Percentiles rank a stretch among this genome's conserved stretches.
Evolutionary conservation across 2,888 invertebrate species (phyloP).

Genomic region (Yponomeuta plumbellus): DNA sequence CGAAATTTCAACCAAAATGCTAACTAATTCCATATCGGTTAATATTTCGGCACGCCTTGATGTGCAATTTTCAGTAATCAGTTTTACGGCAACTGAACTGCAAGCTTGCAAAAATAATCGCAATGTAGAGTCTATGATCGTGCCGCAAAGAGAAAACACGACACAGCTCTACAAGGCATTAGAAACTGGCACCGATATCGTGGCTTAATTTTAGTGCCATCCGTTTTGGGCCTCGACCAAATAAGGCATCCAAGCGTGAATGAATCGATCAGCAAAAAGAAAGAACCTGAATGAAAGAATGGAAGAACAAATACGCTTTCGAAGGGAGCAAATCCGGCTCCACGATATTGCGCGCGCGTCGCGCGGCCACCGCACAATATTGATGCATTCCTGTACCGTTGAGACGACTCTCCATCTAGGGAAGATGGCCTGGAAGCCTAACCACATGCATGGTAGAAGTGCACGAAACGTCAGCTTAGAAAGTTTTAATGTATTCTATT

Average conservation of each 20-base stretch:
- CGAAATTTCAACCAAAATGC: background rate
- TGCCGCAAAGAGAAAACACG: background rate
- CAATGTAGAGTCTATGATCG: background rate
- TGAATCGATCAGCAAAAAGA: background rate
- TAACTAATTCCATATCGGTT: no score
- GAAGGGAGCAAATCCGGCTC: background rate
- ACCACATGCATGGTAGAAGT: background rate
- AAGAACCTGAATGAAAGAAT: background rate
- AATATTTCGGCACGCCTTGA: background rate
- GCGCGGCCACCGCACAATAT: conserved; percentile 37
- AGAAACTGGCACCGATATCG: background rate
- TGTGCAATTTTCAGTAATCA: background rate
- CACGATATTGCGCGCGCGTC: background rate
- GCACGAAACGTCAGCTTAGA: background rate
- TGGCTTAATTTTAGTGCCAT: background rate
- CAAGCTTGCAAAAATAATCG: background rate
- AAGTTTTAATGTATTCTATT: background rate
- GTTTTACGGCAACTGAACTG: background rate
- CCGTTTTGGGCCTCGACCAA: background rate
- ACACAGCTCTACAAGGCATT: background rate
- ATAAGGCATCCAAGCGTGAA: background rate
- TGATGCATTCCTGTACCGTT: conserved; percentile 53
- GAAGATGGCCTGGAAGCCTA: conserved; percentile 28
- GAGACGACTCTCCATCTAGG: conserved; percentile 58
- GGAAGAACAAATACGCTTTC: background rate